Conservation (phyloP, 2,113 vertebrate species). For the Rhynchomys soricoides region DNA sequence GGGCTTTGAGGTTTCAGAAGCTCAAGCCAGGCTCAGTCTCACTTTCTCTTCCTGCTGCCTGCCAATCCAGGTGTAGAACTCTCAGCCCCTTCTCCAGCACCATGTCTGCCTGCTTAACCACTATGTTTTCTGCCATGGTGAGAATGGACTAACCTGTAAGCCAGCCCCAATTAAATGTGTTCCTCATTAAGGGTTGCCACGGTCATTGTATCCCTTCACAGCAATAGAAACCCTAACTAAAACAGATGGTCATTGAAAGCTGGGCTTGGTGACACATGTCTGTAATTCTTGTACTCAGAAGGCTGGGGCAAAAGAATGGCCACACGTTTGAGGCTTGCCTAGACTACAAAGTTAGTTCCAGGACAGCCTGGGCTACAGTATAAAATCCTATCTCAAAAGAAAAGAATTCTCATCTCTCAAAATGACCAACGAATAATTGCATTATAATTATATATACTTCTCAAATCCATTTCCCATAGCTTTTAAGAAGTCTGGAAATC, state of each 20-base stretch:
- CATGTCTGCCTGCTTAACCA: background rate
- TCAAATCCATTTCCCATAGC: background rate
- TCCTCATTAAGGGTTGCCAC: background rate
- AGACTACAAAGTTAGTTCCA: background rate
- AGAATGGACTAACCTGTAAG: background rate
- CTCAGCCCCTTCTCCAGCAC: background rate
- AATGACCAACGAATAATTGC: background rate
- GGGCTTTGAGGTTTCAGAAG: background rate
- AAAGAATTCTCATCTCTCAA: background rate
- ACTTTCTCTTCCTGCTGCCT: background rate
- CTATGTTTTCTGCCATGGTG: background rate
- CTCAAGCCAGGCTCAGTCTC: background rate
- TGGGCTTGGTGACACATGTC: background rate
- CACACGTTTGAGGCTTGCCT: background rate
- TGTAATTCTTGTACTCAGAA: background rate
- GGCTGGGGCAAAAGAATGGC: background rate
- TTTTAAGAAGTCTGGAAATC: conserved; percentile 9
- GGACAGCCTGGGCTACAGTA: background rate
- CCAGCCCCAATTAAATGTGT: background rate
- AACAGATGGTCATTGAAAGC: background rate
- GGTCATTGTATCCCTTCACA: background rate
- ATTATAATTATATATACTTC: background rate
- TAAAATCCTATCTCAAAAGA: background rate
- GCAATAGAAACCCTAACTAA: background rate
- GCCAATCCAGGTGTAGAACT: background rate